Base-by-base conservation (phyloP, 2,888 invertebrate genomes). In the Diploptera punctata region DNA sequence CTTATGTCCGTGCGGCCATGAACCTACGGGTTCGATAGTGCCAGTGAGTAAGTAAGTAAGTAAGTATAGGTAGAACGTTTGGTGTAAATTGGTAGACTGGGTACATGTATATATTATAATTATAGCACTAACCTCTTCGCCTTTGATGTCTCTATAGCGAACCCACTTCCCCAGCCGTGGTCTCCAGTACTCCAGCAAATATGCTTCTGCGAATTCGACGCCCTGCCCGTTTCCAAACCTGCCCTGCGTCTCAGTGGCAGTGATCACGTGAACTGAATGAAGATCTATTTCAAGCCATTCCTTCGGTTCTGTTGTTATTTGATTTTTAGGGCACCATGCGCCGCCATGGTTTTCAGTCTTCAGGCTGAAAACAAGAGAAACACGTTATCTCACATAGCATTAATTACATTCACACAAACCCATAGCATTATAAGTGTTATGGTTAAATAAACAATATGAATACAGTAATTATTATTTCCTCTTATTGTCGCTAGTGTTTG, bases 191-290 rank as follows among this genome's bases (percentile, higher is more conserved):
- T 95, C 94, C 72, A 97, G 82, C 76, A 92, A 86, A 83, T 94
- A 97, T 43, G 89, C 88, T 82, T 95, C 94, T 16, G 94, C 90
- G 83, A 87, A 97, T 82, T 97, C 97, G 78, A 90, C 91, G 33
- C 97, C 97, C 82, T 93, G 90, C 38, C 96, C 95, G 83, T 95
- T 95, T 31, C 96, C 97, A 82, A 95, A 97, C 68, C 97, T 89
- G 29, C 97, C 97, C 84, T 97, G 97, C 0, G 91, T 91, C 77
- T 89, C 90, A 9, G 93, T 89, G 21, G 89, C 92, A 0, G 94
- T 94, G 80, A 97, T 90, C 81, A 95, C 90, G 83, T 92, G 92
- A 60, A 94, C 90, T 21, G 87, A 85, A 79, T 89, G 90, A 76
- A 97, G 87, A 81, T 96, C 91, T 76, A 94, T 89, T 86, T 97